phyloP scores from a whole-genome alignment of 2,888 invertebrate species.

The Petrolisthes cinctipes region DNA sequence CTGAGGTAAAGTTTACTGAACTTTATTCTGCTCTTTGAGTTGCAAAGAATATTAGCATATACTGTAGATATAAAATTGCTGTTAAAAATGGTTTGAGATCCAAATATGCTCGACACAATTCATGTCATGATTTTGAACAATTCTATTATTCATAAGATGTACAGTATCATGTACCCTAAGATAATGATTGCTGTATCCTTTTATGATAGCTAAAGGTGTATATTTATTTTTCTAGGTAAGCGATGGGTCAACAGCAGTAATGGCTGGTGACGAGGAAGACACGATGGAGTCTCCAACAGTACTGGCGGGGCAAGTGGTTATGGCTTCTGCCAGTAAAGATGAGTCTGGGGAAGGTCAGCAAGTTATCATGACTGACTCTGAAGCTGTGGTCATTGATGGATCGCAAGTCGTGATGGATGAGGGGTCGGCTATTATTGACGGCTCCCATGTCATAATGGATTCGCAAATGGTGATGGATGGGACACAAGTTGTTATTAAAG shows the following conservation, averaged over 20 bases:
- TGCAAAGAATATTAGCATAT: no score
- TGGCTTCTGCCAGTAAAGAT: slow-evolving; percentile 1
- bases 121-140: no score
- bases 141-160: no score
- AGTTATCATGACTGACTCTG: slow-evolving; percentile 9
- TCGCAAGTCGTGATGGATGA: slow-evolving; percentile 29
- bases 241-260: slow-evolving; percentile 6
- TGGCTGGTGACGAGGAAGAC: slow-evolving; percentile 9
- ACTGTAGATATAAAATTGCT: no score
- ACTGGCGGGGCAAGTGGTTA: slow-evolving; percentile 12
- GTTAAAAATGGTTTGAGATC: no score
- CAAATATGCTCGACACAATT: no score
- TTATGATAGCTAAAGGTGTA: no score
- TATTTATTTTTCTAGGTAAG: slow-evolving; percentile 13
- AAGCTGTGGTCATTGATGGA: slow-evolving; percentile 14
- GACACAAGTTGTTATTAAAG: slow-evolving; percentile 43
- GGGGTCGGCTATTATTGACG: slow-evolving; percentile 17
- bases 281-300: slow-evolving; percentile 26
- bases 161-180: no score
- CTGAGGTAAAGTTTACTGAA: no score
- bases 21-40: no score
- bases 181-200: no score
- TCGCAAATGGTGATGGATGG: slow-evolving; percentile 34
- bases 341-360: background rate
- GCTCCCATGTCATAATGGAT: slow-evolving; percentile 34